Base-by-base conservation (phyloP, 2,797 vertebrate genomes). In the Peromyscus aztecus region DNA sequence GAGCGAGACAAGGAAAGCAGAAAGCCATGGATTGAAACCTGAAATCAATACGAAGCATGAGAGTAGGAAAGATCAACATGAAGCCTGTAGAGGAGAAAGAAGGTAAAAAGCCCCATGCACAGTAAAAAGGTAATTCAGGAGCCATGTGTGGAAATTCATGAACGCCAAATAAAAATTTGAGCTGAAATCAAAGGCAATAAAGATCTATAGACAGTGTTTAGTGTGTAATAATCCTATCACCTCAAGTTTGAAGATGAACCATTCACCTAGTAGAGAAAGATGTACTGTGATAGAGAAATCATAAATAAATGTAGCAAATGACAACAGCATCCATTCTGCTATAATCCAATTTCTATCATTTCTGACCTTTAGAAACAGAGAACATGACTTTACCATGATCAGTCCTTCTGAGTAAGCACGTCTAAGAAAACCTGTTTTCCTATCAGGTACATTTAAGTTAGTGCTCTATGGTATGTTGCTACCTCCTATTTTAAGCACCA, bases 391-490 rank as follows among this genome's bases (percentile, higher is more conserved):
- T 49, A 77, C n/a, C 17, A 61, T 46, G n/a, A 24, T 84, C 77
- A 88, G 85, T 63, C 31, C 21, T 57, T 40, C 59, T 31, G 14
- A 10, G 85, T 4, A 16, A 16, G 21, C 29, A 21, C 71, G 77
- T 90, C 77, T 63, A 71, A 57, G 57, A 80, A 92, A 94, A 75
- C 6, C 3, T 19, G 52, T 89, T 76, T 82, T 94, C 89, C 23
- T 75, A 89, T n/a, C 43, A 37, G 89, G 82, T 83, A 31, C 12
- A 49, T 73, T 95, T 81, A 78, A 80, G 67, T 34, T 37, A 46
- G 67, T 94, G 57, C 3, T 61, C 27, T 19, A 21, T 77, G 14
- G 71, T 75, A 43, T 40, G 37, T 75, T 43, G 71, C 2, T 75
- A 75, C 23, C 21, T 75, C 23, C 71, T 75, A 75, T 43, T 75